Evolutionary conservation across 2,797 vertebrate species (phyloP).

Genomic region (Phataginus tricuspis): DNA sequence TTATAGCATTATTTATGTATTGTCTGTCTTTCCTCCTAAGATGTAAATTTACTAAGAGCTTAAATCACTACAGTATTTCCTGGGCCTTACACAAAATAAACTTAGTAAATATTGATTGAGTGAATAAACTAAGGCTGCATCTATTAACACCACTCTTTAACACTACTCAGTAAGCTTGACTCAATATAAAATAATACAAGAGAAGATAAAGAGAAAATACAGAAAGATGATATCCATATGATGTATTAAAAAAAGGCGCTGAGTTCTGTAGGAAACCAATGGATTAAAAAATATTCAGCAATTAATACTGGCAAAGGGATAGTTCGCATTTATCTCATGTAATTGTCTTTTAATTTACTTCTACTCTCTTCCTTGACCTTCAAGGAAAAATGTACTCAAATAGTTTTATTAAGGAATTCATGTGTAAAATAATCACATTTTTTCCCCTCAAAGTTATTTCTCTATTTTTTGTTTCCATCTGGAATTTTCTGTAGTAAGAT

Average conservation of each 20-base stretch:
- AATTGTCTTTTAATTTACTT: background rate
- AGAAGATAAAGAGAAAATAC: background rate
- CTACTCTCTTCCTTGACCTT: background rate
- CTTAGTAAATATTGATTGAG: background rate
- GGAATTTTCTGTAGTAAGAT: background rate
- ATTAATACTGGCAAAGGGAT: background rate
- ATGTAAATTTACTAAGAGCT: background rate
- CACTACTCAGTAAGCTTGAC: background rate
- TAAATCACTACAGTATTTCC: background rate
- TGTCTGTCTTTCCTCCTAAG: background rate
- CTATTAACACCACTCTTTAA: background rate
- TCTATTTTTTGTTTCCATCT: background rate
- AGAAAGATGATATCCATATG: background rate
- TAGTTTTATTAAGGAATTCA: background rate
- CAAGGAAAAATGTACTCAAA: background rate
- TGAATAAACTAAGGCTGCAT: background rate
- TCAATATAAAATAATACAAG: background rate
- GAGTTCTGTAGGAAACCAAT: background rate
- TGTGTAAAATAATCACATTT: background rate
- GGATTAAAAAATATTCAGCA: background rate
- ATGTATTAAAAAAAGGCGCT: too few relatives aligned
- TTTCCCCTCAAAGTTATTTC: background rate
- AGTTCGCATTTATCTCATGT: background rate
- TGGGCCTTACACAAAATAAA: background rate
- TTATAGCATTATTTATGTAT: background rate